Base-by-base conservation (phyloP, 30 jellyfish, hydroid and myxozoan genomes). In the Rhopilema esculentum region DNA sequence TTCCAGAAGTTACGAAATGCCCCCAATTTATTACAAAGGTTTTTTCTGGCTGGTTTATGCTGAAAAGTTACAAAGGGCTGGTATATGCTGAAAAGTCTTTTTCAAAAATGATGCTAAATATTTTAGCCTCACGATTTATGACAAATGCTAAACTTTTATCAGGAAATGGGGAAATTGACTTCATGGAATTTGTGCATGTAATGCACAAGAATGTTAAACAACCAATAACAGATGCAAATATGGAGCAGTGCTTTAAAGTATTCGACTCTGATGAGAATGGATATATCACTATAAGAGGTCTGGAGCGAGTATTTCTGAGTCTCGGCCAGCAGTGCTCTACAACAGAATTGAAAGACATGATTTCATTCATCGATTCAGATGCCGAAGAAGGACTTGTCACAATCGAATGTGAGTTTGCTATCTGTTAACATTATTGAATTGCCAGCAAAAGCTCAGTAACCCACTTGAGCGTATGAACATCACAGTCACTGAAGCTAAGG, bases 121-220 rank as follows among this genome's bases (percentile, higher is more conserved):
- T n/a, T n/a, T n/a, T n/a, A n/a, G n/a, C n/a, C n/a, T n/a, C n/a
- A n/a, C n/a, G n/a, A n/a, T n/a, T n/a, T n/a, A n/a, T n/a, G n/a
- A n/a, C n/a, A n/a, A n/a, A n/a, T n/a, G n/a, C n/a, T n/a, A n/a
- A n/a, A n/a, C 21, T 18, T 15, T 50, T 53, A 69, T 4, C 49
- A 87, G 96, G 90, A 20, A 72, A 77, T 77, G 96, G 96, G n/a
- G 25, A 22, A 53, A 77, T 87, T 20, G 96, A 80, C 52, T 87
- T 87, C 87, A 87, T 77, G n/a, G 96, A 87, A 24, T 87, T 87
- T 50, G 72, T 87, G 29, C 90, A 77, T 27, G 19, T 87, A 65
- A 87, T 87, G 96, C 83, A 70, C 40, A 87, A 77, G 87, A 77
- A 25, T 19, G 61, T 77, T 19, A 87, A 87, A 71, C 73, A 77